A percentile compares a stretch with the other conserved stretches of the same genome.
Conservation (phyloP, 2,113 vertebrate genomes). For the Eubucco bourcierii region DNA sequence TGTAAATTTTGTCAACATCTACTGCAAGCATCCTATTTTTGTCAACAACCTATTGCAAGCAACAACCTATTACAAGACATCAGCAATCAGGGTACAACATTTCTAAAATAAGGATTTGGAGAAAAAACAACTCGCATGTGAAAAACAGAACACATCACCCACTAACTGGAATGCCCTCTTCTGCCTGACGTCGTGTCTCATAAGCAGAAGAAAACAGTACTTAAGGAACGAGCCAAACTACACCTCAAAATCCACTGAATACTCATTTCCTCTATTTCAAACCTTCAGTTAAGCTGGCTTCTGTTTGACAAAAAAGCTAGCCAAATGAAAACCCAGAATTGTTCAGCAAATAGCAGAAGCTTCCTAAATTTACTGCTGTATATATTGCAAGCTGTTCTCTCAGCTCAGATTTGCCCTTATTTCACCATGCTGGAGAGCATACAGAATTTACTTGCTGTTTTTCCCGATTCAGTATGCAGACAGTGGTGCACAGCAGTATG, state of each 20-base stretch:
- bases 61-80: fast-evolving
- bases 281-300: not conserved
- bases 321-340: not conserved
- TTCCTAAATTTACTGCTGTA: conserved; percentile 39
- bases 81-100: not conserved
- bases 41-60: not conserved
- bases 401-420: not conserved
- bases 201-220: not conserved
- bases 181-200: not conserved
- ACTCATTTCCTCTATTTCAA: not conserved
- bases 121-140: not conserved
- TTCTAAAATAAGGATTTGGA: not conserved
- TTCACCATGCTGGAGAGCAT: not conserved
- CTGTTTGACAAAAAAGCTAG: not conserved
- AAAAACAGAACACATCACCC: not conserved
- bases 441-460: not conserved
- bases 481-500: not conserved
- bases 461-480: not conserved
- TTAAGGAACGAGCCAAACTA: not conserved
- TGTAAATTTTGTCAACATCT: not conserved
- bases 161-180: not conserved
- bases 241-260: not conserved
- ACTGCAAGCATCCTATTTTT: fast-evolving
- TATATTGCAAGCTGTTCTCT: not conserved
- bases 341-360: not conserved